phyloP scores from a whole-genome alignment of 2,888 invertebrate genomes.

The Lasioglossum malachurum region DNA sequence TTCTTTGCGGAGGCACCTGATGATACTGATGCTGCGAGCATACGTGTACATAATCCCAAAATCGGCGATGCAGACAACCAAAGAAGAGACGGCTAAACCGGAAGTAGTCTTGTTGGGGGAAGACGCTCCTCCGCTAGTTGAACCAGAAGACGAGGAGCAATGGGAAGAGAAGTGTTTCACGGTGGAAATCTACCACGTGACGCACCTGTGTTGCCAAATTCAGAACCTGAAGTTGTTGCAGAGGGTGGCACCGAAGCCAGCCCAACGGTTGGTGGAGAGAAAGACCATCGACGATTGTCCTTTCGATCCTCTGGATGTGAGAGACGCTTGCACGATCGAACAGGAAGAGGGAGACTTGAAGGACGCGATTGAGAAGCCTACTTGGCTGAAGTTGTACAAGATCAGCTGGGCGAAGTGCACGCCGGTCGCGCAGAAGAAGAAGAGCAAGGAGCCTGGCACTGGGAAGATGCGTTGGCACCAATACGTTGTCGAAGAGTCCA shows the following conservation, averaged over 20 bases:
- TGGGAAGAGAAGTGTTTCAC: constrained; percentile 50
- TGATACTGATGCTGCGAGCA: constrained; percentile 78
- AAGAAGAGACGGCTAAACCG: background rate
- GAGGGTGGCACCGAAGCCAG: constrained; percentile 55
- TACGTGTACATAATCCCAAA: constrained; percentile 64
- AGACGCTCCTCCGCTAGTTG: background rate
- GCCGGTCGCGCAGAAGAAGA: constrained; percentile 43
- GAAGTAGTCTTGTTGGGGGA: background rate
- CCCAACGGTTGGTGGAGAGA: constrained; percentile 53
- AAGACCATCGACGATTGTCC: constrained; percentile 69
- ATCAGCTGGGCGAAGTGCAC: constrained; percentile 73
- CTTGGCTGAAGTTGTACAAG: constrained; percentile 73
- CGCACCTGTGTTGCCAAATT: constrained; percentile 76
- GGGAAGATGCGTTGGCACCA: constrained; percentile 86
- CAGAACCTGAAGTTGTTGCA: constrained; percentile 75
- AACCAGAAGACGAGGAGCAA: background rate
- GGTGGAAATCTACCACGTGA: constrained; percentile 76
- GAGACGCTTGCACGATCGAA: constrained; percentile 60
- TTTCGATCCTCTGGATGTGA: constrained; percentile 63
- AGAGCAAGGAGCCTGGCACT: constrained; percentile 10
- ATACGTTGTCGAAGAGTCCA: constrained; percentile 89
- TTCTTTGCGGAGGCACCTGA: constrained; percentile 77
- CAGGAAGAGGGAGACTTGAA: constrained; percentile 49
- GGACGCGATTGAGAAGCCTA: constrained; percentile 69
- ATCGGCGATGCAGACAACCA: background rate